Evolutionary conservation across 2,797 vertebrate species (phyloP), one percentile per base, ranked within the genome.

Genomic region (Cyprinodon diabolis): DNA sequence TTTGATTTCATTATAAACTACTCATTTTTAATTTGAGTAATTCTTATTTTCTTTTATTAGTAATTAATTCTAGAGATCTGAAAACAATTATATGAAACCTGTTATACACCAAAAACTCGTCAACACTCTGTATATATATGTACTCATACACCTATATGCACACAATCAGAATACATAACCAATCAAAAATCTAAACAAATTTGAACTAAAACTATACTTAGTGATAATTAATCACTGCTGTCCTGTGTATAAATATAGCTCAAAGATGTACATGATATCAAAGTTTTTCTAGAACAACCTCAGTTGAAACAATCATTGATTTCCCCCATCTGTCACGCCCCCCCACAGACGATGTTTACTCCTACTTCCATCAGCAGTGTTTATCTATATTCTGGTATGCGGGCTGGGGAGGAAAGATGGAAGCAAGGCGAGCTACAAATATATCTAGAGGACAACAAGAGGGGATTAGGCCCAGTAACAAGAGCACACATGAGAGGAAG

Each of bases 331-430:
- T 69, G 75, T 83, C 72, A 78, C 21, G 9, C 62, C 73, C 73
- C 71, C 70, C 45, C 73, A 55, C 37, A 69, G 72, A 57, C 45
- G 72, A 5, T 84, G 74, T 90, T 87, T 84, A 80, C 51, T 82
- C 51, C 71, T 47, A 21, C 51, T 71, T 80, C 78, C 66, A 72
- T 75, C 17, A 4, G 49, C 57, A 11, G 69, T 87, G 80, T 91
- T 89, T 81, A 87, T 85, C 85, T 87, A 43, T 19, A 65, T 54
- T 67, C 68, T 80, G 83, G 85, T 83, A 82, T 91, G 84, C 75
- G 72, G 68, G 77, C 72, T 68, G 0, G 62, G 51, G 70, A 83
- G 62, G 60, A 68, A 69, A 70, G 56, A 73, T 2, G 37, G 72
- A 65, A 63, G 72, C 68, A 71, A 23, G 37, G 52, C 7, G 49